phyloP scores from a whole-genome alignment of 2,797 vertebrate species.

The Enteromius argenteus region DNA sequence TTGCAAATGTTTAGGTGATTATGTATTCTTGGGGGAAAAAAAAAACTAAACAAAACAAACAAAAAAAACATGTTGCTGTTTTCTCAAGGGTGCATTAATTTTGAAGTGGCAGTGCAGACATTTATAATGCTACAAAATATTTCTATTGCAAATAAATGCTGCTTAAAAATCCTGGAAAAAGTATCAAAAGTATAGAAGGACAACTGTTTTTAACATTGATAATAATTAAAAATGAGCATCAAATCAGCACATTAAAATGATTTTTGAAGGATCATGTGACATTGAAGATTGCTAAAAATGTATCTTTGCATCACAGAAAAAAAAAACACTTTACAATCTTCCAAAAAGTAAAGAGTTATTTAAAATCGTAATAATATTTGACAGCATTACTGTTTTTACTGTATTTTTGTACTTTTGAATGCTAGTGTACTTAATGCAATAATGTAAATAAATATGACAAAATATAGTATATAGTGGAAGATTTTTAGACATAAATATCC shows the following conservation, averaged over 20 bases:
- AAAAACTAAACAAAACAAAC: background rate
- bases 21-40: background rate
- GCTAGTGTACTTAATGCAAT: too few relatives aligned
- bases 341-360: background rate
- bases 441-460: background rate
- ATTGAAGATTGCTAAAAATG: background rate
- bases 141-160: background rate
- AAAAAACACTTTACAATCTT: background rate
- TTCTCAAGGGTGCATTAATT: background rate
- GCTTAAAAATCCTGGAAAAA: background rate
- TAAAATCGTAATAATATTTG: background rate
- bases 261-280: background rate
- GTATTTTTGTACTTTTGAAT: conserved; percentile 8
- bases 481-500: background rate
- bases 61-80: background rate
- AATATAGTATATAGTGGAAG: background rate
- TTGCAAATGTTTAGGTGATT: background rate
- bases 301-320: background rate
- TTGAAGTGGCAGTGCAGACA: background rate
- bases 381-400: background rate
- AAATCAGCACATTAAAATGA: background rate
- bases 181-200: background rate
- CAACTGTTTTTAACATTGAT: background rate
- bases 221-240: background rate
- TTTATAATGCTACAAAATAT: background rate